Base-by-base conservation (phyloP, 2,113 vertebrate genomes). In the Marmota monax region DNA sequence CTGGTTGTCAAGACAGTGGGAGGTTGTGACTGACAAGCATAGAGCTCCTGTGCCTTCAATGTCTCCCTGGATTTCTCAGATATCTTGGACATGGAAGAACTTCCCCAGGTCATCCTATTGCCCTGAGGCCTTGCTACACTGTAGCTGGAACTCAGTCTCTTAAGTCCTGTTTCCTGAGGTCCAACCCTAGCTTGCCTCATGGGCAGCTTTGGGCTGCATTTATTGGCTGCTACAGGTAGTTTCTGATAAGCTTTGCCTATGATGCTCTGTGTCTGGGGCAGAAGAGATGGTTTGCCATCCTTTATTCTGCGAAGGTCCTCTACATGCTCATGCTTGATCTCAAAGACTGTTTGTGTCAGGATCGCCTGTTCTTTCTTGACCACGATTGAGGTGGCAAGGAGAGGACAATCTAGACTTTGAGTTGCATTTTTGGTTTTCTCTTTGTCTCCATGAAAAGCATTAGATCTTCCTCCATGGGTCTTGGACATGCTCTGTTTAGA, bases 351-450 rank as follows among this genome's bases (percentile, higher is more conserved):
- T 0, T n/a, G 18, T 45, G 29, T 48, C 7, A 25, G 17, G 17
- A 37, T 0, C 12, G 3, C 34, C 23, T 61, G 29, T 63, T 20
- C 20, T 58, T 58, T 14, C 32, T 32, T 84, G 34, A 25, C 34
- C 16, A 32, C 2, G 13, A 2, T 6, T 63, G 42, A 61, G 27
- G 29, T 42, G 22, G 45, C 58, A 87, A 73, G 5, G 0, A 27
- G 8, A 53, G 67, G 17, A 73, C 1, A 4, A 39, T 10, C 56
- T 2, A 48, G 32, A 32, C 6, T 5, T 0, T 76, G 4, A 23
- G 16, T 18, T 48, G 63, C 56, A 27, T 22, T 45, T 67, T 4
- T 42, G 72, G 32, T 32, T 87, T 1, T 5, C 4, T 37, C 1
- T 4, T 82, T 61, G 27, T 80, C 32, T 37, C 1, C 8, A 3